These are phyloP conservation scores for Agriopis marginaria DNA, from an alignment of 2,888 invertebrate species.

Conservation along the genomic window DNA sequence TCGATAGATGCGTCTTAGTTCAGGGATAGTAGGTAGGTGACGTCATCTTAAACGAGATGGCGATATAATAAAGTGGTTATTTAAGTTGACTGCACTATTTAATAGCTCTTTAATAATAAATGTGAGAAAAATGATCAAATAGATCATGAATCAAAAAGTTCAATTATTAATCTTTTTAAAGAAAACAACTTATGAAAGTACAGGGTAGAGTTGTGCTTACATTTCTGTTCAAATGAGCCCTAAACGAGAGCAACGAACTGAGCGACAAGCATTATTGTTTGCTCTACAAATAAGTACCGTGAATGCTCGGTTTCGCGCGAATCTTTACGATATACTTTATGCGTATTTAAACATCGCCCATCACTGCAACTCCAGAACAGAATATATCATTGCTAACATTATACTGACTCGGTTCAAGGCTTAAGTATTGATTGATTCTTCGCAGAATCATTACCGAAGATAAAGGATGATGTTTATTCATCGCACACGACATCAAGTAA, in stretches of 20 bases:
- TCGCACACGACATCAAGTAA: slow-evolving; percentile 32
- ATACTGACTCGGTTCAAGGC: background rate
- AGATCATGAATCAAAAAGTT: no score
- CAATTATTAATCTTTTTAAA: no score
- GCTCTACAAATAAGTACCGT: slow-evolving; percentile 9
- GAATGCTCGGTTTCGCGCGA: slow-evolving; percentile 20
- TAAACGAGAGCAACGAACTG: slow-evolving; percentile 24
- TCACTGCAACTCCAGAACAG: background rate
- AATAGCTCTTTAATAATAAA: no score
- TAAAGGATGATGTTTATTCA: slow-evolving; percentile 36
- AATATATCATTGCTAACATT: slow-evolving; percentile 5
- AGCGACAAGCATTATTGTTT: slow-evolving; percentile 16
- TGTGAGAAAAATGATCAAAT: no score
- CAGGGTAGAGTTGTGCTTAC: slow-evolving; percentile 2
- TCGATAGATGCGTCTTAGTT: no score
- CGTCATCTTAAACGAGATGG: no score
- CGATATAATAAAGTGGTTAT: no score
- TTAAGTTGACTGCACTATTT: no score
- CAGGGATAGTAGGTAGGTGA: no score
- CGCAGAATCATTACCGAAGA: slow-evolving; percentile 38
- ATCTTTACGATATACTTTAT: slow-evolving; percentile 13
- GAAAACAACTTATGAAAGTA: background rate
- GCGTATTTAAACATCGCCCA: slow-evolving; percentile 5
- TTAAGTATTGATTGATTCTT: slow-evolving; percentile 36
- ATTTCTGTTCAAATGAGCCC: slow-evolving; percentile 10